Evolutionary conservation across 2,888 invertebrate genomes (phyloP), one percentile per base, ranked within the genome.

Genomic region (Aelia acuminata): DNA sequence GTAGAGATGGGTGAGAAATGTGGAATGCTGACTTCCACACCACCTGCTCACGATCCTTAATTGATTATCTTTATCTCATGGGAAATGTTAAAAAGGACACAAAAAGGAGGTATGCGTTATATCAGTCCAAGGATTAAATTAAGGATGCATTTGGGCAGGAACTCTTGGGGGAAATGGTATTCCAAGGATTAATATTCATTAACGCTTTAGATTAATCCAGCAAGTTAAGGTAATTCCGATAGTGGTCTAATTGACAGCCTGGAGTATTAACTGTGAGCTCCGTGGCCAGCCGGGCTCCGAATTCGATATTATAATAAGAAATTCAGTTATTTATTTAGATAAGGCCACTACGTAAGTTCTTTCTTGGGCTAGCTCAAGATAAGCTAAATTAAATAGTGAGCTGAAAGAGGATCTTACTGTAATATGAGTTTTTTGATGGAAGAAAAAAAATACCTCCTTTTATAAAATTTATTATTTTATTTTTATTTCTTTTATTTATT

Each of bases 171-270:
- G 75, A 75, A 75, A 22, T 39, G 75, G 20, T 10, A 18, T 22
- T 80, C 80, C 43, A 80, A 43, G 39, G 43, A 80, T 80, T 80
- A 80, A 80, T 80, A 80, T 80, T 80, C 80, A 80, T 80, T 43
- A 47, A 47, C 80, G 43, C 80, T 80, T 80, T 80, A 47, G 63
- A 70, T 70, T 70, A 70, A 70, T 70, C 63, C 31, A 31, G 1
- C 31, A 35, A n/a, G 63, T 70, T 70, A 70, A 70, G 63, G 63
- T 70, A 70, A 70, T 70, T 70, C 20, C 63, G 63, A 70, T 35
- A 70, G 63, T 70, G 35, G 31, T 0, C 63, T 70, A 70, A 70
- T 70, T 70, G 63, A 70, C 63, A 35, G 31, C 4, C 5, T 8
- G 31, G 7, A 70, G 63, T 70, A 70, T 35, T 70, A 70, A 70